A percentile compares a stretch with the other conserved stretches of the same genome.
Evolutionary conservation across 2,113 vertebrate species (phyloP).

Genomic region (Pitta sordida): DNA sequence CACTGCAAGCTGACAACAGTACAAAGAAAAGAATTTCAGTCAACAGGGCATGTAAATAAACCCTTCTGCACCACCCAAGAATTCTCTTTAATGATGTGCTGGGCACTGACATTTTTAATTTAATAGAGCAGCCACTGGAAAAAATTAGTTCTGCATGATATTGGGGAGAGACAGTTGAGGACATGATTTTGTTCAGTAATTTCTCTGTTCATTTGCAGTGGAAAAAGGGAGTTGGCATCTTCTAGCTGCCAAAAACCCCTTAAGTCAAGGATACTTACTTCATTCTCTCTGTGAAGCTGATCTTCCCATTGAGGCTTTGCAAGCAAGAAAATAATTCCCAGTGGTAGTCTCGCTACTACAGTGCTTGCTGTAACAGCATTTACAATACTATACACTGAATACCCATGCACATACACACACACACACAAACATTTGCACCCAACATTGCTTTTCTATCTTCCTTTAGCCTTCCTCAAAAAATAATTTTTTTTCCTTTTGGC

Average conservation of each 20-base stretch:
- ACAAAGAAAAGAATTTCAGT: conserved; percentile 46
- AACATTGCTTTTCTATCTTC: conserved; percentile 20
- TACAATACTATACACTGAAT: neutral
- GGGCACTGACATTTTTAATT: conserved; percentile 71
- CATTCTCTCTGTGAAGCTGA: conserved; percentile 49
- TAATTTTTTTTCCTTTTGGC: neutral
- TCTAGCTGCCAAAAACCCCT: conserved; percentile 63
- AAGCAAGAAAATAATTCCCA: conserved; percentile 51
- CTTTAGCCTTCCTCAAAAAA: conserved; percentile 8
- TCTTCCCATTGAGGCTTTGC: conserved; percentile 40
- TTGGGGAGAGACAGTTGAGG: conserved; percentile 60
- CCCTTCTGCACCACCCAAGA: conserved; percentile 57
- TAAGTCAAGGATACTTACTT: conserved; percentile 61
- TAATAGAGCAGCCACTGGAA: conserved; percentile 70
- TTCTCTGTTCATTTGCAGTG: conserved; percentile 66
- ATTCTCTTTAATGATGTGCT: conserved; percentile 67
- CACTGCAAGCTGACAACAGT: neutral
- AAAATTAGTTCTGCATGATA: conserved; percentile 76
- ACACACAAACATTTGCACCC: neutral
- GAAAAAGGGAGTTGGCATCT: conserved; percentile 68
- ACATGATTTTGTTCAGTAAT: conserved; percentile 63
- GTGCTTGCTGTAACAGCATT: neutral
- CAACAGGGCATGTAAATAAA: conserved; percentile 42
- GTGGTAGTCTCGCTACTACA: neutral
- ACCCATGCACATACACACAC: neutral